These are phyloP conservation scores for Vidua chalybeata DNA, from an alignment of 2,113 vertebrate genomes.

Conservation along the genomic window DNA sequence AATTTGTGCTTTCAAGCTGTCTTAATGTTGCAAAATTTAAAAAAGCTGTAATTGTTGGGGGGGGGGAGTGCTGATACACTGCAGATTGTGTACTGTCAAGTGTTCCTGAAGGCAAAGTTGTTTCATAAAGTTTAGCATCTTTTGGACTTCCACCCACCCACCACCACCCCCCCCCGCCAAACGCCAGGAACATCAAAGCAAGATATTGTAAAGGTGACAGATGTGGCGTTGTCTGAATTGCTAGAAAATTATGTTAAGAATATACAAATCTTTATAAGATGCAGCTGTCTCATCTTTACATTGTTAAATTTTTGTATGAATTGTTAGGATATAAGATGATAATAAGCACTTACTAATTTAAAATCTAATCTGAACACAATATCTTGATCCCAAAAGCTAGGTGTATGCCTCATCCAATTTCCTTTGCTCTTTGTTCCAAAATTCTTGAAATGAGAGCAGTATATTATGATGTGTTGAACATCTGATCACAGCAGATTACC, in stretches of 20 bases:
- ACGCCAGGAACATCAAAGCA: not conserved
- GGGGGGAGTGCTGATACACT: not conserved
- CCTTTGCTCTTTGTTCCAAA: not conserved
- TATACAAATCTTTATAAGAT: not conserved
- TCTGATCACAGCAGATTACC: not conserved
- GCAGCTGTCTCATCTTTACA: not conserved
- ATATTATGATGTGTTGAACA: not conserved
- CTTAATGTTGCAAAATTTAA: not conserved
- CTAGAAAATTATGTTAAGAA: not conserved
- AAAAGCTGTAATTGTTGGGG: not conserved
- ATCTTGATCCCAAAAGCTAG: not conserved
- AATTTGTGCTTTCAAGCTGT: not conserved
- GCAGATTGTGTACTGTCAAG: not conserved
- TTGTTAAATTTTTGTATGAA: not conserved
- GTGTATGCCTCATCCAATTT: not conserved
- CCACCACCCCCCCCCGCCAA: not conserved
- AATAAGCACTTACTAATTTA: not conserved
- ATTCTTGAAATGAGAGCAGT: not conserved
- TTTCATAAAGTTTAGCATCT: constrained; percentile 11
- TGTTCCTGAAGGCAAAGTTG: not conserved
- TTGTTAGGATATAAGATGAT: not conserved
- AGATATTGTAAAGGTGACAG: not conserved
- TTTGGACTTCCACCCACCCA: not conserved
- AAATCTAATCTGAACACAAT: not conserved
- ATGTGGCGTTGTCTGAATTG: not conserved